Evolutionary conservation across 2,113 vertebrate species (phyloP).

Genomic region (Cichladusa arquata): DNA sequence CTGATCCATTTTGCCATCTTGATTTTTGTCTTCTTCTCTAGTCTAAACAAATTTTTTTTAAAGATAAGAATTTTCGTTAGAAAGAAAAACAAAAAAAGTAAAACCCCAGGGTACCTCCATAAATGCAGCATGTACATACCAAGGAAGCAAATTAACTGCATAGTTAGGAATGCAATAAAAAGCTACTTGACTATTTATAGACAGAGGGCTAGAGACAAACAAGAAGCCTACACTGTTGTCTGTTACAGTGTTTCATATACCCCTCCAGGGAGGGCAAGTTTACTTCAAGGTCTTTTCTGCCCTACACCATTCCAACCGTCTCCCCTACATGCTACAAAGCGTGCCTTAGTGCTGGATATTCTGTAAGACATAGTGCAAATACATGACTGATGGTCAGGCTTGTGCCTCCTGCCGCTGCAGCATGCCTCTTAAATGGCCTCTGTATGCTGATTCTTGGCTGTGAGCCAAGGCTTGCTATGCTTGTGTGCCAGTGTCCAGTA

Average conservation of each 20-base stretch:
- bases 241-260: neutral
- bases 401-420: neutral
- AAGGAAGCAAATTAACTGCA: neutral
- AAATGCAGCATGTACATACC: neutral
- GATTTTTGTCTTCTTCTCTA: constrained; percentile 90
- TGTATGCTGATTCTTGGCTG: neutral
- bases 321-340: neutral
- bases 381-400: neutral
- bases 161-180: neutral
- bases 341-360: neutral
- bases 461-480: neutral
- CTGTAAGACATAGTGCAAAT: neutral
- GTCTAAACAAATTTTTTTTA: constrained; percentile 65
- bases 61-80: neutral
- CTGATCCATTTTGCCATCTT: constrained; percentile 87
- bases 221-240: neutral
- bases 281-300: neutral
- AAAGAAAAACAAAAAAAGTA: neutral
- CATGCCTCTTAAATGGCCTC: neutral
- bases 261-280: neutral
- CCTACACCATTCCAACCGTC: neutral
- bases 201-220: neutral
- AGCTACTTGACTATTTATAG: neutral
- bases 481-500: neutral
- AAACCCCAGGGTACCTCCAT: neutral